A percentile compares a stretch with the other conserved stretches of the same genome.
Evolutionary conservation across 2,113 vertebrate genomes (phyloP).

Genomic region (Micronycteris hirsuta): DNA sequence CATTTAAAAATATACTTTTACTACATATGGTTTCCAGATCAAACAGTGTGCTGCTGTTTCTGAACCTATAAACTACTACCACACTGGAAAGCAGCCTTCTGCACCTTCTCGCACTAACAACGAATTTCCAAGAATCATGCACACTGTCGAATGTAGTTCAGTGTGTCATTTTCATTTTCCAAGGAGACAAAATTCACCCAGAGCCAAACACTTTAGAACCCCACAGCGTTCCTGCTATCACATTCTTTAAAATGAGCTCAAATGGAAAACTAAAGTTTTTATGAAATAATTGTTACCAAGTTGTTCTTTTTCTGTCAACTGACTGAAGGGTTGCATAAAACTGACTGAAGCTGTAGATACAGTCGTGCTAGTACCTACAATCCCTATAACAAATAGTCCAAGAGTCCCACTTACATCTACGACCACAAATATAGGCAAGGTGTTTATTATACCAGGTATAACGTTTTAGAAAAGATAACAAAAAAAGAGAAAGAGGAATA

Average conservation of each 20-base stretch:
- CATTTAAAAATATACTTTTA: neutral
- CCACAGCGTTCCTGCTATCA: neutral
- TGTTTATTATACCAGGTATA: neutral
- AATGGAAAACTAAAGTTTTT: neutral
- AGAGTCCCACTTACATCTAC: neutral
- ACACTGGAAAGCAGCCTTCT: neutral
- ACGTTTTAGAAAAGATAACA: neutral
- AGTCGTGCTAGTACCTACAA: neutral
- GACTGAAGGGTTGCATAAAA: neutral
- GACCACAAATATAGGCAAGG: neutral
- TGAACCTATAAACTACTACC: neutral
- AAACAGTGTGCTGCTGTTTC: neutral
- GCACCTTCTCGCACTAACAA: neutral
- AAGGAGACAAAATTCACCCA: neutral
- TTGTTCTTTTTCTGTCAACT: neutral
- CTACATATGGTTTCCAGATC: neutral
- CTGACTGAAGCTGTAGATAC: neutral
- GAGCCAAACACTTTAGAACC: neutral
- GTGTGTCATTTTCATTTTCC: neutral
- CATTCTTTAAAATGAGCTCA: neutral
- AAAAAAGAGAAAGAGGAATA: neutral
- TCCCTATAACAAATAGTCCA: neutral
- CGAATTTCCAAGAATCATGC: neutral
- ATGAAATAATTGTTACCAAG: neutral
- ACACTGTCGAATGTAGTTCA: neutral